Evolutionary conservation across 2,888 invertebrate species (phyloP).

Genomic region (Rhingia campestris): DNA sequence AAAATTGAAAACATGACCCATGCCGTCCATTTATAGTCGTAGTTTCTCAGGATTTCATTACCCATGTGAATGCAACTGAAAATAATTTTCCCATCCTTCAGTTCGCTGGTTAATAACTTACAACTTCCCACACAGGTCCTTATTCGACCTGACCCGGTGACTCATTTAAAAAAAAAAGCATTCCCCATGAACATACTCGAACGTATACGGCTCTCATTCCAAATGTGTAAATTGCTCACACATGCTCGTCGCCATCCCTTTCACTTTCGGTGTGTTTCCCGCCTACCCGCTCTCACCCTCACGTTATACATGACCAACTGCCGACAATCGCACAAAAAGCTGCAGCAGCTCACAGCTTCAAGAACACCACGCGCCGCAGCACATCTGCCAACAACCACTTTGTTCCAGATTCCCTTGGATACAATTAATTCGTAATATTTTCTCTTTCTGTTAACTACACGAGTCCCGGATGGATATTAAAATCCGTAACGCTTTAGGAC

Average conservation of each 20-base stretch:
- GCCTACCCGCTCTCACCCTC: neutral
- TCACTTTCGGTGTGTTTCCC: conserved; percentile 51
- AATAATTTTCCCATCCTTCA: neutral
- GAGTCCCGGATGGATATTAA: conserved; percentile 57
- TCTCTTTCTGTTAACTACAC: conserved; percentile 50
- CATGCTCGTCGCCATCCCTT: conserved; percentile 19
- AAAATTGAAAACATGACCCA: too few relatives aligned
- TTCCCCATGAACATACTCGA: neutral
- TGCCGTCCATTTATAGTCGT: too few relatives aligned
- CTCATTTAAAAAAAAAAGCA: conserved; percentile 8
- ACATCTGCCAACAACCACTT: conserved; percentile 21
- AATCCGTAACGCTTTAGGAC: conserved; percentile 31
- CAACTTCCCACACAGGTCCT: neutral
- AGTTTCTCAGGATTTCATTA: too few relatives aligned
- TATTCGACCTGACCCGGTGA: neutral
- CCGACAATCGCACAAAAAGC: conserved; percentile 13
- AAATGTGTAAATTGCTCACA: conserved; percentile 4
- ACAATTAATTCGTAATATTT: conserved; percentile 64
- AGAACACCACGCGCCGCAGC: conserved; percentile 5
- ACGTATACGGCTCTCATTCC: neutral
- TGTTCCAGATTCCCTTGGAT: conserved; percentile 52
- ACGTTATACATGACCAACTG: conserved; percentile 30
- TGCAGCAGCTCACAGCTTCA: conserved; percentile 12
- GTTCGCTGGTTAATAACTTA: neutral
- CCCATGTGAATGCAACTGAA: too few relatives aligned